A percentile compares a stretch with the other conserved stretches of the same genome.
These are phyloP conservation scores for Eupithecia insigniata DNA, from an alignment of 2,888 invertebrate genomes.

Conservation along the genomic window DNA sequence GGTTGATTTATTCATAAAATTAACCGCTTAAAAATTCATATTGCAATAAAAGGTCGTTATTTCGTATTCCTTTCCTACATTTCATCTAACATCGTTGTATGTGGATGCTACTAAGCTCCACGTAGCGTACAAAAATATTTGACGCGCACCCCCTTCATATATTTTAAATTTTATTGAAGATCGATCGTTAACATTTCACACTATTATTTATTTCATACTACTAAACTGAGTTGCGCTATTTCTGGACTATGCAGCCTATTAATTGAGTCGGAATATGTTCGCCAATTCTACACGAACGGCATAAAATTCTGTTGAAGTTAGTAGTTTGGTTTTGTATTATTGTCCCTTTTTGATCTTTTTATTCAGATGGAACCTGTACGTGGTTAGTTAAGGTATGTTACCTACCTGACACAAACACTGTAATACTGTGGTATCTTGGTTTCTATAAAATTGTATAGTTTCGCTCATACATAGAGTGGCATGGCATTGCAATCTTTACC, in stretches of 20 bases:
- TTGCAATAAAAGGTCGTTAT: background rate
- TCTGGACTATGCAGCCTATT: background rate
- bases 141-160: background rate
- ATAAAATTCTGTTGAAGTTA: no score
- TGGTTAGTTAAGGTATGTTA: background rate
- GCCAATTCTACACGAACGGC: no score
- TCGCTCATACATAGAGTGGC: conserved; percentile 1
- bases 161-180: no score
- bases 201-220: background rate
- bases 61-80: background rate
- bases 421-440: conserved; percentile 1
- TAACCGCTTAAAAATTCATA: background rate
- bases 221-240: background rate
- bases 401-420: background rate
- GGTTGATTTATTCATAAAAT: background rate
- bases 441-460: conserved; percentile 9
- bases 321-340: background rate
- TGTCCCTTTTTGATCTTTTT: background rate
- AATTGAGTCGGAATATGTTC: no score
- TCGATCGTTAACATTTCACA: background rate
- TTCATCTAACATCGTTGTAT: background rate
- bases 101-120: background rate
- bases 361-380: background rate
- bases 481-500: conserved; percentile 1
- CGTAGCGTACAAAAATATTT: background rate